phyloP scores from a whole-genome alignment of 2,888 invertebrate genomes.

The Melikaiella ostensackeni region DNA sequence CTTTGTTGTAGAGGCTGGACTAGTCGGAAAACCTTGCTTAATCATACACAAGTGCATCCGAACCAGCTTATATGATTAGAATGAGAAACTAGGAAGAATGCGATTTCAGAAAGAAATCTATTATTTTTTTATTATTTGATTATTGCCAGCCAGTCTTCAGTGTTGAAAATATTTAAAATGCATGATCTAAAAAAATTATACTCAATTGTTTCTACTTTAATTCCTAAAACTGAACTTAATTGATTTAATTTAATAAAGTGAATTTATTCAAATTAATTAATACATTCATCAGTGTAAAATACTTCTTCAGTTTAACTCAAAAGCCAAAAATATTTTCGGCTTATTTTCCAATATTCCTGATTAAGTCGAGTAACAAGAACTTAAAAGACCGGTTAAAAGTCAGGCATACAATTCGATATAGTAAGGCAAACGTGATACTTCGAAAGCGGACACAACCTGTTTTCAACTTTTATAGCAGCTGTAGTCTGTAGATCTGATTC shows the following conservation, averaged over 20 bases:
- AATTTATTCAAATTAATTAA: neutral
- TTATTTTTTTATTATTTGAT: neutral
- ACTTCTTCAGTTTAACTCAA: neutral
- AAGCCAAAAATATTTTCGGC: neutral
- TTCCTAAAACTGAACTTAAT: neutral
- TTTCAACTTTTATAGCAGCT: slow-evolving; percentile 22
- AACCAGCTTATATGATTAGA: neutral
- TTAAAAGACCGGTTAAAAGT: slow-evolving; percentile 24
- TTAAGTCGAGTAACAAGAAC: slow-evolving; percentile 9
- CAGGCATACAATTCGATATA: slow-evolving; percentile 13
- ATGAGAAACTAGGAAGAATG: neutral
- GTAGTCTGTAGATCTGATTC: slow-evolving; percentile 13
- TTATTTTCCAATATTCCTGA: neutral
- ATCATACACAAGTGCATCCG: neutral
- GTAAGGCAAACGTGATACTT: slow-evolving; percentile 4
- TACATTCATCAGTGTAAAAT: no score
- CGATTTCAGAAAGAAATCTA: neutral
- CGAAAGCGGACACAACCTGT: slow-evolving; percentile 23
- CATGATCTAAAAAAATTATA: neutral
- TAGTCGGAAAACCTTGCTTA: slow-evolving; percentile 28
- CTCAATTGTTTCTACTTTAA: neutral
- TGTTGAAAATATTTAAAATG: neutral
- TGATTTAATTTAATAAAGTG: neutral
- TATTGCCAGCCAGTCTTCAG: neutral
- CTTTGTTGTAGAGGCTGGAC: slow-evolving; percentile 7